Percentiles rank a stretch among this genome's conserved stretches.
phyloP scores from a whole-genome alignment of 2,113 vertebrate genomes.

The Bothrops jararaca region DNA sequence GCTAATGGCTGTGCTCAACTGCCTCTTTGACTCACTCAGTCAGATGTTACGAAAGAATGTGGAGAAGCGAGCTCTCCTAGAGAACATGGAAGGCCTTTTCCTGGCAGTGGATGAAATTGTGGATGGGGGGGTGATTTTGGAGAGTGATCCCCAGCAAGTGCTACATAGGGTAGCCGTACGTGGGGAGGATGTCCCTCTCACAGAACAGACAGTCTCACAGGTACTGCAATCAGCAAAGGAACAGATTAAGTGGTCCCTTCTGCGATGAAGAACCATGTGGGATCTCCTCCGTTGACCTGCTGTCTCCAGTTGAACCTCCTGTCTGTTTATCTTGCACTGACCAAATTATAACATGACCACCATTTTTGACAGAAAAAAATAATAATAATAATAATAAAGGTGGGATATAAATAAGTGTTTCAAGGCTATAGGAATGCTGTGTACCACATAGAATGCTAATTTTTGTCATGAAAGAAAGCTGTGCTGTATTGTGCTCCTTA shows the following conservation, averaged over 20 bases:
- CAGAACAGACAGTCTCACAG: no score
- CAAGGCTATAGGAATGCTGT: neutral
- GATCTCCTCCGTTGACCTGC: neutral
- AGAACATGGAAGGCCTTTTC: no score
- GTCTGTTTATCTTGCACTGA: conserved; percentile 23
- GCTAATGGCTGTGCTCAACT: no score
- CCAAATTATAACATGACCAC: conserved; percentile 15
- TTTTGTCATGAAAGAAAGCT: neutral
- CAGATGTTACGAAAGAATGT: no score
- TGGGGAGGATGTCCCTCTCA: no score
- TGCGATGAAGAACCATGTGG: conserved; percentile 66
- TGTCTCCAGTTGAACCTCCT: neutral
- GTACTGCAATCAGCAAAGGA: conserved; percentile 88
- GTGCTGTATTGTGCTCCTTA: neutral
- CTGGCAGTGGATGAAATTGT: no score
- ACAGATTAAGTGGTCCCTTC: conserved; percentile 87
- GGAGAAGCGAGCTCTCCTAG: no score
- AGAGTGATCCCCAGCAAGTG: no score
- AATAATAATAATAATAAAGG: no score
- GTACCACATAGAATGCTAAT: neutral
- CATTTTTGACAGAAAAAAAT: conserved; percentile 17
- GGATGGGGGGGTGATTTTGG: no score
- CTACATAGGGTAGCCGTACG: no score
- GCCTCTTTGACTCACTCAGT: no score
- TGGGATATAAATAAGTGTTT: neutral